These are phyloP conservation scores for Meganola albula DNA, from an alignment of 2,888 invertebrate species.

Conservation along the genomic window DNA sequence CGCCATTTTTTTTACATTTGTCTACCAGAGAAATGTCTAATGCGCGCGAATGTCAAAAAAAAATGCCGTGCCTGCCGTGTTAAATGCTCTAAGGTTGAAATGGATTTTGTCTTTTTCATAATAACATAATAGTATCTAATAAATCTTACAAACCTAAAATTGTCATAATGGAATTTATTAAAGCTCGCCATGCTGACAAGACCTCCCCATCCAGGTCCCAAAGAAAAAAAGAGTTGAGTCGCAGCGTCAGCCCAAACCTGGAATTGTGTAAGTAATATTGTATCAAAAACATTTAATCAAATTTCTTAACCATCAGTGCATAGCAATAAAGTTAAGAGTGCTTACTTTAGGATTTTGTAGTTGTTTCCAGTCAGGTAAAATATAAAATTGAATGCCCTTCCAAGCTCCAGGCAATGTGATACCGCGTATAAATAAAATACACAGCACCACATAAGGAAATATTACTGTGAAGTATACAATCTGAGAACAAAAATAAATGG, in stretches of 20 bases:
- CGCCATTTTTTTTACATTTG: too few species aligned
- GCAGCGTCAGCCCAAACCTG: constrained; percentile 96
- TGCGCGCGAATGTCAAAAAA: too few species aligned
- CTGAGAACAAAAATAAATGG: constrained; percentile 39
- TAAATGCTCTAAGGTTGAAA: too few species aligned
- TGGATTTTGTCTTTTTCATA: too few species aligned
- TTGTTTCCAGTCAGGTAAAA: constrained; percentile 87
- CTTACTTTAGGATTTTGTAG: constrained; percentile 84
- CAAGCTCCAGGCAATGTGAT: constrained; percentile 88
- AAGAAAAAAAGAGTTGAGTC: constrained; percentile 94
- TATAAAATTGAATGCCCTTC: constrained; percentile 86
- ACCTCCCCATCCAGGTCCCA: constrained; percentile 93
- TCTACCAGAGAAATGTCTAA: too few species aligned
- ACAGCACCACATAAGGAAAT: constrained; percentile 87
- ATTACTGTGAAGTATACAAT: constrained; percentile 91
- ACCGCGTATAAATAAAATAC: constrained; percentile 84
- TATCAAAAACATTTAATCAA: not conserved
- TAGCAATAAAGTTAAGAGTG: not conserved
- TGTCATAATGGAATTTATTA: constrained; percentile 86
- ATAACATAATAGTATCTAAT: too few species aligned
- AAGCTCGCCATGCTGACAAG: constrained; percentile 91
- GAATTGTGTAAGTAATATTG: constrained; percentile 1
- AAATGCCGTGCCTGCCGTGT: too few species aligned
- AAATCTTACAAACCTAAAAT: constrained; percentile 78
- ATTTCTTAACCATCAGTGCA: not conserved